These are phyloP conservation scores for Drosophila antonietae DNA, from an alignment of 2,888 invertebrate genomes.

Conservation along the genomic window DNA sequence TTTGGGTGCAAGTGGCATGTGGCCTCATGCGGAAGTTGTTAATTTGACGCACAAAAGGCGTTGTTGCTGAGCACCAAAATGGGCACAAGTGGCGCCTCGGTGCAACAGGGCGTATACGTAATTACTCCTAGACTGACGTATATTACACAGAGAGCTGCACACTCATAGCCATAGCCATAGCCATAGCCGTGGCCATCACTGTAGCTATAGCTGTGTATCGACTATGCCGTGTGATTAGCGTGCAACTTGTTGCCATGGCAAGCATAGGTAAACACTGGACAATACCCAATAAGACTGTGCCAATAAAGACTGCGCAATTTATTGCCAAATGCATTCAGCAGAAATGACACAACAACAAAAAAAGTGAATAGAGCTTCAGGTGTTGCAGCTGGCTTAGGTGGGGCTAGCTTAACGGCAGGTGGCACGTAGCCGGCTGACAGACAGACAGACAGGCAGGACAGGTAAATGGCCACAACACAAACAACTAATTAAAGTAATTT, in stretches of 20 bases:
- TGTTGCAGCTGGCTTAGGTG: not conserved
- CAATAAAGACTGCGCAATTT: constrained; percentile 50
- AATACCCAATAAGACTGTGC: constrained; percentile 20
- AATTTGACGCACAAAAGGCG: constrained; percentile 77
- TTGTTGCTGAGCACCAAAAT: constrained; percentile 46
- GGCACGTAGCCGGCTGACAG: not conserved
- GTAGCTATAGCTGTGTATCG: constrained; percentile 9
- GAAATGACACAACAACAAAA: not conserved
- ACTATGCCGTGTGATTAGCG: not conserved
- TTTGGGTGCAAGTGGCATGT: constrained; percentile 80
- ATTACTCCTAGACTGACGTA: constrained; percentile 60
- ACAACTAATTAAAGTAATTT: constrained; percentile 64
- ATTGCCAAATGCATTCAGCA: constrained; percentile 32
- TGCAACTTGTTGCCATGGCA: constrained; percentile 51
- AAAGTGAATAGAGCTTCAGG: not conserved
- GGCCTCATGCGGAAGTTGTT: constrained; percentile 81
- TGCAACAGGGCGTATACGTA: constrained; percentile 70
- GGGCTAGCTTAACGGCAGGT: not conserved
- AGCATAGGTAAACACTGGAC: constrained; percentile 10
- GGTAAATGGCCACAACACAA: constrained; percentile 41
- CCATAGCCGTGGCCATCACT: not conserved
- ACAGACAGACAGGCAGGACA: not conserved
- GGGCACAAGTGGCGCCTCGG: constrained; percentile 68
- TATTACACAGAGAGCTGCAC: constrained; percentile 43
- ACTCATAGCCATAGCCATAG: constrained; percentile 3